Percentiles rank a stretch among this genome's conserved stretches.
Evolutionary conservation across 2,888 invertebrate species (phyloP).

Genomic region (Neoascia interrupta): DNA sequence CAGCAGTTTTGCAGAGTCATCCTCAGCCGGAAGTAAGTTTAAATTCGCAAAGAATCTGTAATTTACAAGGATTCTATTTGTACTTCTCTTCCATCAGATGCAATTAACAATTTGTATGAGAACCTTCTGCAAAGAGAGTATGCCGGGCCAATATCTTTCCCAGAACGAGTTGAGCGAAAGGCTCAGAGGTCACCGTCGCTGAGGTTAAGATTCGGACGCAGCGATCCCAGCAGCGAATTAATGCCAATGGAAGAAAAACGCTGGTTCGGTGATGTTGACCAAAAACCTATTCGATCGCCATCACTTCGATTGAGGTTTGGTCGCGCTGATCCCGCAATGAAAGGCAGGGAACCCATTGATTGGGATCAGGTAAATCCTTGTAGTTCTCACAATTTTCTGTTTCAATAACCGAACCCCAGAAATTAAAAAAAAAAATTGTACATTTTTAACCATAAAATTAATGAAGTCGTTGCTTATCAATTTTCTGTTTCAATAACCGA

Average conservation of each 20-base stretch:
- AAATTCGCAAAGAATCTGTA: neutral
- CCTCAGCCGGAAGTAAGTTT: slow-evolving; percentile 68
- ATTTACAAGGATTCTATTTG: no score
- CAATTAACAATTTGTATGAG: slow-evolving; percentile 77
- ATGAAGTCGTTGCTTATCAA: no score
- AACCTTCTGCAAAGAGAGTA: slow-evolving; percentile 79
- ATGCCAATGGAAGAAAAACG: slow-evolving; percentile 75
- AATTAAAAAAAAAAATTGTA: neutral
- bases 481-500: no score
- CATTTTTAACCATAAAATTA: no score
- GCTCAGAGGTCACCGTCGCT: slow-evolving; percentile 88
- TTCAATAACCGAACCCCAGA: no score
- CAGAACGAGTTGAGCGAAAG: slow-evolving; percentile 85
- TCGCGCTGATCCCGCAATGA: slow-evolving; percentile 85
- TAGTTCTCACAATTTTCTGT: no score
- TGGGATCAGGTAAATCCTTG: slow-evolving; percentile 62
- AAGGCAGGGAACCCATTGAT: slow-evolving; percentile 40
- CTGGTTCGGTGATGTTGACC: slow-evolving; percentile 82
- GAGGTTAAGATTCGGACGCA: slow-evolving; percentile 88
- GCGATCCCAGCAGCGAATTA: slow-evolving; percentile 82
- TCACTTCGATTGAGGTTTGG: slow-evolving; percentile 89
- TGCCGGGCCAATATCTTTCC: slow-evolving; percentile 78
- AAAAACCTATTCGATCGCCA: slow-evolving; percentile 87
- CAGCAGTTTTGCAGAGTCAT: slow-evolving; percentile 71
- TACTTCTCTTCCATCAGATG: slow-evolving; percentile 65